Evolutionary conservation across 2,888 invertebrate species (phyloP).

Genomic region (Salpingus planirostris): DNA sequence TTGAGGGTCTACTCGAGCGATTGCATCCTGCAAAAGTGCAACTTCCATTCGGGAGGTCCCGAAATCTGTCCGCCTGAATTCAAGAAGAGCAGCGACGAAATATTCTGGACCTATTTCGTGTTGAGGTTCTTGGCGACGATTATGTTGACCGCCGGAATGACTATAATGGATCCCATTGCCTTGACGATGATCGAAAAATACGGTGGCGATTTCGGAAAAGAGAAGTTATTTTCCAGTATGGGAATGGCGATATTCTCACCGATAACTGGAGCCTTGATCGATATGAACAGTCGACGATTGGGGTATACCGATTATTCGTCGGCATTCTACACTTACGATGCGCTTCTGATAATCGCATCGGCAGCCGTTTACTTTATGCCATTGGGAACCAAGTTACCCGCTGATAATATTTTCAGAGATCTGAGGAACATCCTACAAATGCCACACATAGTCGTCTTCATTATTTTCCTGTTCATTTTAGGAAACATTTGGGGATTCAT

Average conservation of each 20-base stretch:
- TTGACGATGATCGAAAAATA: slow-evolving; percentile 77
- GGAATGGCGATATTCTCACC: slow-evolving; percentile 79
- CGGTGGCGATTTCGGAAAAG: slow-evolving; percentile 73
- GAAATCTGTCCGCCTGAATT: slow-evolving; percentile 73
- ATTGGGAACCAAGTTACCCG: slow-evolving; percentile 65
- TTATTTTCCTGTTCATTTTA: slow-evolving; percentile 70
- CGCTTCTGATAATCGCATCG: slow-evolving; percentile 62
- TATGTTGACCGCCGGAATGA: slow-evolving; percentile 75
- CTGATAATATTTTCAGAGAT: slow-evolving; percentile 69
- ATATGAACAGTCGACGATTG: slow-evolving; percentile 55
- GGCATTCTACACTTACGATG: slow-evolving; percentile 78
- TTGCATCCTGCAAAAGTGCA: slow-evolving; percentile 71
- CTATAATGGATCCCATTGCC: slow-evolving; percentile 82
- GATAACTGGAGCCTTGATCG: slow-evolving; percentile 69
- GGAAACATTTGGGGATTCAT: slow-evolving; percentile 87
- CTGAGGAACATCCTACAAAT: slow-evolving; percentile 66
- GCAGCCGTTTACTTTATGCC: slow-evolving; percentile 70
- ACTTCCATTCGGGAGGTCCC: slow-evolving; percentile 65
- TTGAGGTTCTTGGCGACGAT: slow-evolving; percentile 72
- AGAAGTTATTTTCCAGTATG: slow-evolving; percentile 69
- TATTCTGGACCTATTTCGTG: slow-evolving; percentile 77
- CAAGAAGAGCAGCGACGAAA: slow-evolving; percentile 64
- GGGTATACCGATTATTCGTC: slow-evolving; percentile 78
- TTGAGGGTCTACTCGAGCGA: slow-evolving; percentile 55
- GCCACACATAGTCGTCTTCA: slow-evolving; percentile 71